Base-by-base conservation (phyloP, 2,888 invertebrate genomes). In the Aporophyla lueneburgensis region DNA sequence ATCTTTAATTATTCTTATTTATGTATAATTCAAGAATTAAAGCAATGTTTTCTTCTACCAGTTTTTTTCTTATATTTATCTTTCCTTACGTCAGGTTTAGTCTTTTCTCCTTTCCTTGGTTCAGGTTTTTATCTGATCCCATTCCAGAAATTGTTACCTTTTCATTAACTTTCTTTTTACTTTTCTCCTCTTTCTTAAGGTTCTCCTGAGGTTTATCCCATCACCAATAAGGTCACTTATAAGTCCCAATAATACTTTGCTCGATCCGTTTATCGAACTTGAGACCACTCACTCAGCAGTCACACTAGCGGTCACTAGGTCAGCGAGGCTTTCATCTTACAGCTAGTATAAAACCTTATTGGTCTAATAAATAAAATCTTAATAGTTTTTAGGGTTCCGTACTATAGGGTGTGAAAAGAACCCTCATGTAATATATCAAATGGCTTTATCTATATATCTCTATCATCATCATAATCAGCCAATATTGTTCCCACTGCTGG, bases 131-230 rank as follows among this genome's bases (percentile, higher is more conserved):
- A 74, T 94, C 94, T 33, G 92, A 92, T 27, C 88, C 93, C 96
- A 96, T 96, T 5, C 96, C 96, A 71, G 92, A 89, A 53, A 96
- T 91, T 79, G 91, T 89, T 83, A 90, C 71, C 33, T 78, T 87
- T 69, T 62, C 58, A 24, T 72, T 53, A 51, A 90, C 89, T 69
- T 93, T 88, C 72, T 91, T 91, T 71, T 91, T 90, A 80, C 85
- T 88, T 79, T 81, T 86, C 33, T 81, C 76, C 21, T 78, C 80
- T 85, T 90, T 91, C 71, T 87, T 83, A 6, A 78, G 66, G n/a
- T 76, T 86, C 85, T 93, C 92, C 85, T 92, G 94, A 51, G 97
- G 97, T 89, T 95, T 97, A 92, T 98, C 98, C 74, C n/a, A n/a
- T n/a, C 33, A 33, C 33, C 33, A 33, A 33, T 33, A 33, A 33